These are phyloP conservation scores for Leptoteleia sp. DNA, from an alignment of 1,140 invertebrate species.

Conservation along the genomic window DNA sequence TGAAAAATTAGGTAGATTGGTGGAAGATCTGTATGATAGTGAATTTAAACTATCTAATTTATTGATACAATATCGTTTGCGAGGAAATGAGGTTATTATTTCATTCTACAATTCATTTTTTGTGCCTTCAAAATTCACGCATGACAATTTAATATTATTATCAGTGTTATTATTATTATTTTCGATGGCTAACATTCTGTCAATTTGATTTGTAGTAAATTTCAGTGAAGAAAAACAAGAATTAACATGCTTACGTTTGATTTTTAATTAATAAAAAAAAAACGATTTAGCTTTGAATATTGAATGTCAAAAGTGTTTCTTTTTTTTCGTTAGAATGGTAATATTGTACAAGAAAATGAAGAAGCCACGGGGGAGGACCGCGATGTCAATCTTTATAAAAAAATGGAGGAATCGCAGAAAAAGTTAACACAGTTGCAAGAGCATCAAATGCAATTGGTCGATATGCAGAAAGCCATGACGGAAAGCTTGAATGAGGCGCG, in stretches of 20 bases:
- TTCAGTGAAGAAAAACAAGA: no score
- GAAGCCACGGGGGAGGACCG: conserved; percentile 62
- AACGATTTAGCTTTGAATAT: no score
- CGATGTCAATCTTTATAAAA: conserved; percentile 71
- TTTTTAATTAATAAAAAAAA: no score
- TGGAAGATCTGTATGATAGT: conserved; percentile 79
- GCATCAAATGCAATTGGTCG: conserved; percentile 74
- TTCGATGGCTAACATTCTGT: no score
- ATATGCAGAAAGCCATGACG: conserved; percentile 74
- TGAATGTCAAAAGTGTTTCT: neutral
- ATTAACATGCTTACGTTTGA: no score
- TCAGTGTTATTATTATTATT: no score
- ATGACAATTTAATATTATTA: no score
- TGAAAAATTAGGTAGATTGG: conserved; percentile 78
- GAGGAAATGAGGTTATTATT: conserved; percentile 74
- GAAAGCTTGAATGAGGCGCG: conserved; percentile 76
- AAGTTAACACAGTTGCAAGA: conserved; percentile 76
- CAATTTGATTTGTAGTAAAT: no score
- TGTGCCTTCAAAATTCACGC: conserved; percentile 1
- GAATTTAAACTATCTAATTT: conserved; percentile 77
- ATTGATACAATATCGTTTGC: conserved; percentile 74
- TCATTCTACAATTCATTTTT: conserved; percentile 10
- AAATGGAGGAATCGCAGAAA: conserved; percentile 77
- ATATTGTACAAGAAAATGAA: conserved; percentile 62
- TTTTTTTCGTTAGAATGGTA: conserved; percentile 67